These are phyloP conservation scores for Coptodon bakossiorum DNA, from an alignment of 2,113 vertebrate genomes.

Conservation along the genomic window DNA sequence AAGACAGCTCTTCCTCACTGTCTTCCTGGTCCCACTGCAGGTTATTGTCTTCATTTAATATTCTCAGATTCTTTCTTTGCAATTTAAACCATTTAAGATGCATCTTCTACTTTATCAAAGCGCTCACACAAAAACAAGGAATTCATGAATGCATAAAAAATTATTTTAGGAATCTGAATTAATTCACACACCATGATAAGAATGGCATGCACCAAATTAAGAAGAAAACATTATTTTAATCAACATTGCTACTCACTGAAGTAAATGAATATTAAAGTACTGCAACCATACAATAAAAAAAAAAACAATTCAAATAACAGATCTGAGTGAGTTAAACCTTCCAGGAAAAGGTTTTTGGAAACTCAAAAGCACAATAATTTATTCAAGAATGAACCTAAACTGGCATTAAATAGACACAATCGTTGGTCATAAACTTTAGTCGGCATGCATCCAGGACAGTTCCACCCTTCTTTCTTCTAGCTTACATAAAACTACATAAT, in stretches of 20 bases:
- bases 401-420: background rate
- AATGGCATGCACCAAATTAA: no score
- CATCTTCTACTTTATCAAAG: background rate
- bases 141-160: background rate
- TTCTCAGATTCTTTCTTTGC: background rate
- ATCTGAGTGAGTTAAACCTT: background rate
- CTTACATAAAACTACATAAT: background rate
- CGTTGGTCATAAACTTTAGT: background rate
- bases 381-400: background rate
- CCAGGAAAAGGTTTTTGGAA: background rate
- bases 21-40: background rate
- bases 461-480: background rate
- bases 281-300: background rate
- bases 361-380: background rate
- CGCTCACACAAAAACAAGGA: fast-evolving
- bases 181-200: background rate
- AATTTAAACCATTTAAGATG: background rate
- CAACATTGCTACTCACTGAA: no score
- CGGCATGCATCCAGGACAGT: background rate
- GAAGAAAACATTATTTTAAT: no score
- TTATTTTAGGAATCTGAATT: background rate
- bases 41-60: background rate
- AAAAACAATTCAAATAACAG: background rate
- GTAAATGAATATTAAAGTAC: no score
- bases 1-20: background rate